Conservation (phyloP, 1,140 invertebrate genomes). For the Bicyclus anynana region DNA sequence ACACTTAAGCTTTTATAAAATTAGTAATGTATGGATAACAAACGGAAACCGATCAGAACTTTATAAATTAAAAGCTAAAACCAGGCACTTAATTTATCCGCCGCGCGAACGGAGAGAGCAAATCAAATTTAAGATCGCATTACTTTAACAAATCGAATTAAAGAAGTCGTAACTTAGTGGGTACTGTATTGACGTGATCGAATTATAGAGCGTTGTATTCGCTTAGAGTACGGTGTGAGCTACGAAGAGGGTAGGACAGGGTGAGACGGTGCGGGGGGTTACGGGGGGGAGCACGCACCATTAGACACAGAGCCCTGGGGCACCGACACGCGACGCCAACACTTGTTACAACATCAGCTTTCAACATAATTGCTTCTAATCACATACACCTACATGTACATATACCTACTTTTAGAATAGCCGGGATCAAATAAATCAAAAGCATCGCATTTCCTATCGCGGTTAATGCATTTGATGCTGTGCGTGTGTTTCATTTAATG, state of each 20-base stretch:
- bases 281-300: conserved; percentile 56
- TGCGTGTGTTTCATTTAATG: conserved; percentile 1
- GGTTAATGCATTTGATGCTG: conserved; percentile 17
- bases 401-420: conserved; percentile 5
- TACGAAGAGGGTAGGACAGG: conserved; percentile 47
- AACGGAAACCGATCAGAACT: neutral
- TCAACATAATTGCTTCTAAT: conserved; percentile 66
- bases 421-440: conserved; percentile 24
- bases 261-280: conserved; percentile 28
- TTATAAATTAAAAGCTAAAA: neutral
- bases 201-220: conserved; percentile 30
- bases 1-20: too few relatives aligned
- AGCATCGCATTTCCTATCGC: conserved; percentile 15
- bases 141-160: conserved; percentile 17
- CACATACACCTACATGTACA: conserved; percentile 27
- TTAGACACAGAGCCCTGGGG: conserved; percentile 56
- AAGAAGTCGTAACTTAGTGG: conserved; percentile 22
- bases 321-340: conserved; percentile 55
- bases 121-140: conserved; percentile 15
- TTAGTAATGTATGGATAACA: too few relatives aligned
- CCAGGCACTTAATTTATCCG: neutral
- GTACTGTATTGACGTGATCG: conserved; percentile 28
- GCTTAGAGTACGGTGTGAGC: conserved; percentile 22
- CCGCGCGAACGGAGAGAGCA: conserved; percentile 1
- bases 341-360: conserved; percentile 61